A percentile compares a stretch with the other conserved stretches of the same genome.
Evolutionary conservation across 2,888 invertebrate genomes (phyloP).

Genomic region (Platerodrilus igneus): DNA sequence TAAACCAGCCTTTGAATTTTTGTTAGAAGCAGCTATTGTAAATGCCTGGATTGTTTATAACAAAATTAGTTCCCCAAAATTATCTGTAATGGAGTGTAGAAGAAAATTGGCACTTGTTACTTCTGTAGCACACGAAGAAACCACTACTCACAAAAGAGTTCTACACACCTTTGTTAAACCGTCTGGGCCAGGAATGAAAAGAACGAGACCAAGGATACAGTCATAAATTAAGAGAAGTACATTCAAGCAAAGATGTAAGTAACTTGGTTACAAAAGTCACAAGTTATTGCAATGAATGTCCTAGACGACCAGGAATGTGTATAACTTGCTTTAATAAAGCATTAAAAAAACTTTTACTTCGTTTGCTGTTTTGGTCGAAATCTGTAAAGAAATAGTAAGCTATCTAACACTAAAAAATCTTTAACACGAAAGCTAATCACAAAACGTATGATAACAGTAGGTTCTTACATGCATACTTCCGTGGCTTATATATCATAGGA

Average conservation of each 20-base stretch:
- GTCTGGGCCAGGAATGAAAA: slow-evolving; percentile 2
- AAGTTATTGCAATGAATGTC: slow-evolving; percentile 3
- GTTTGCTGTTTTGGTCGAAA: background rate
- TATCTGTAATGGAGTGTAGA: background rate
- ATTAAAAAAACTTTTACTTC: background rate
- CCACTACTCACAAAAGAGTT: slow-evolving; percentile 4
- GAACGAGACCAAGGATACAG: background rate
- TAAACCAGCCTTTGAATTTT: slow-evolving; percentile 1
- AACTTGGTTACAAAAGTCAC: slow-evolving; percentile 5
- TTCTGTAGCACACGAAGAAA: slow-evolving; percentile 2
- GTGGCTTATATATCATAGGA: no score
- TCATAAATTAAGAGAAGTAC: no score
- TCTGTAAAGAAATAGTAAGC: background rate
- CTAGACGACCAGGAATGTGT: slow-evolving; percentile 1
- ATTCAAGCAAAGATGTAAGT: no score
- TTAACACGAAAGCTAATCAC: slow-evolving; percentile 2
- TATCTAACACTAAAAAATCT: slow-evolving; percentile 2
- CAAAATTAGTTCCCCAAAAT: no score
- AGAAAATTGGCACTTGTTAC: slow-evolving; percentile 1
- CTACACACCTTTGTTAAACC: slow-evolving; percentile 4
- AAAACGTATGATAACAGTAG: slow-evolving; percentile 4
- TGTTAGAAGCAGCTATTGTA: no score
- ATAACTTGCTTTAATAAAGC: background rate
- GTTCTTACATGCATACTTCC: background rate
- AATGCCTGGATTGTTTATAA: no score